Base-by-base conservation (phyloP, 2,888 invertebrate genomes). In the Bembecia ichneumoniformis region DNA sequence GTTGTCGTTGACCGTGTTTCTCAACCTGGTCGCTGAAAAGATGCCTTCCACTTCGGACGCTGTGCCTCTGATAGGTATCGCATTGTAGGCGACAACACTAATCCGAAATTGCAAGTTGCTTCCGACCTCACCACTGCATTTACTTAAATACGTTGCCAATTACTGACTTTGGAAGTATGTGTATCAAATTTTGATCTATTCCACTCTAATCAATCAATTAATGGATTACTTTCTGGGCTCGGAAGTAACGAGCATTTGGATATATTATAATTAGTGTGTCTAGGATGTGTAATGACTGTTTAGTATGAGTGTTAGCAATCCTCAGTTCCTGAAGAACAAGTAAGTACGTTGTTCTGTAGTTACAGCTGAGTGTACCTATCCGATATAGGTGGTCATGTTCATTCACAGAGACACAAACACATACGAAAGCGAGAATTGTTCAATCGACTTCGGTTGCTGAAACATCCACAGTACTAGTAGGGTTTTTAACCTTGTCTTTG, bases 11-110 rank as follows among this genome's bases (percentile, higher is more conserved):
- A 97, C 96, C 89, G 97, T 97, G 88, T 97, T 97, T 92, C 93
- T 97, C 89, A 96, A 97, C 90, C 94, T 97, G 91, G 96, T 98
- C 79, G 96, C 96, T 68, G 97, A 97, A 92, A 96, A 96, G 89
- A 94, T 97, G 93, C 97, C 96, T 83, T 92, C 93, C 64, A 91
- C 93, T 71, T 93, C 93, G 84, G 93, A 93, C 83, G 93, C 93
- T 83, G 93, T 93, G 82, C 93, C 93, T 82, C 89, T 93, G 82
- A 93, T 93, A 92, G 93, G 93, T 93, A 91, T 77, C 63, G 55
- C 59, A 66, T 55, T 53, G 51, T 67, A 66, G 66, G 60, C 59
- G 34, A 54, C 57, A 58, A 47, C 45, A 51, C 47, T 47, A 47
- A 47, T 52, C 51, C 47, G 47, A 28, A 28, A 35, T 35, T 40